These are phyloP conservation scores for Lepidocyrtinus sp. DNA, from an alignment of 2,888 invertebrate genomes.

Conservation along the genomic window DNA sequence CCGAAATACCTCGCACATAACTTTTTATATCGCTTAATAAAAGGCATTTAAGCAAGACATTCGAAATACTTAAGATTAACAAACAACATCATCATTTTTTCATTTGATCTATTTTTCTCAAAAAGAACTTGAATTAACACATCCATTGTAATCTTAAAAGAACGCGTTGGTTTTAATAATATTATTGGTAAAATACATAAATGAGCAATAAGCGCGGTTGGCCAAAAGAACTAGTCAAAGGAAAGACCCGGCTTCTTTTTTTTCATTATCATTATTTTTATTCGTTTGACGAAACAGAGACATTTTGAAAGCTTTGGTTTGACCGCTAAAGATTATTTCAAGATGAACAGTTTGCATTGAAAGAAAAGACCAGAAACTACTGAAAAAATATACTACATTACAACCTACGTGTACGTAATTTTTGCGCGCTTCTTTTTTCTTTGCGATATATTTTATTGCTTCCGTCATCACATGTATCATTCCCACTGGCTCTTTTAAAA, in stretches of 20 bases:
- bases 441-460: conserved; percentile 33
- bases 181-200: neutral
- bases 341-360: neutral
- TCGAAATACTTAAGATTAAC: neutral
- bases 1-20: neutral
- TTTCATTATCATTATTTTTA: neutral
- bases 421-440: neutral
- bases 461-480: conserved; percentile 36
- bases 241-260: conserved; percentile 17
- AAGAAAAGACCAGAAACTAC: neutral
- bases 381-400: no score
- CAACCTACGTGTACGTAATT: neutral
- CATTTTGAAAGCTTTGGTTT: neutral
- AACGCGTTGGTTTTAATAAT: neutral
- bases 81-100: neutral
- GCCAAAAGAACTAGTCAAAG: conserved; percentile 17
- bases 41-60: neutral
- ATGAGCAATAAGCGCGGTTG: conserved; percentile 15
- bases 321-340: neutral
- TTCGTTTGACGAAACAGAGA: neutral
- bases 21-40: neutral
- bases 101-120: neutral
- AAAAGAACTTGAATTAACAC: neutral
- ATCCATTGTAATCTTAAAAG: neutral
- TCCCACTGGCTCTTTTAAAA: neutral